Evolutionary conservation across 2,888 invertebrate species (phyloP), one percentile per base, ranked within the genome.

Genomic region (Magallana nippona): DNA sequence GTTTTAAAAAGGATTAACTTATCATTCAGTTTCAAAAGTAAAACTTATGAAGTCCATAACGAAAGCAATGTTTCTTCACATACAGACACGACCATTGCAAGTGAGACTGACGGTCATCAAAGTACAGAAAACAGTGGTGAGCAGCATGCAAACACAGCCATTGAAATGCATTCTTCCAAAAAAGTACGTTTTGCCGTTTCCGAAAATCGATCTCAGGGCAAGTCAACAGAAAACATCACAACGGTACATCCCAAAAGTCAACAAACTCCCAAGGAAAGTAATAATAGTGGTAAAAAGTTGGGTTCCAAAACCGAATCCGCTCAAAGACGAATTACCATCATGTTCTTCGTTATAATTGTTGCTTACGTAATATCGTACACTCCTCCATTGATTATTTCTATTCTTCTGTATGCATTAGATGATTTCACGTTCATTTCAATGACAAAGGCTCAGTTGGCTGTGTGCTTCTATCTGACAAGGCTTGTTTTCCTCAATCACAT

Each of bases 251-350:
- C 8, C 3, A 8, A 44, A 5, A 3, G 44, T 44, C 44, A 44
- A 44, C 44, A 44, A 0, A 44, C 8, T 44, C 44, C 44, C 5
- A 8, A 44, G 8, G 8, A 44, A 44, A 5, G 44, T 44, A 44
- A 8, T 44, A 44, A 44, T 44, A 44, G 44, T 19, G 13, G 44
- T 19, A 27, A 13, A 10, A 32, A 44, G 27, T 27, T 11, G 15
- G 27, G 44, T 32, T 22, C 27, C 2, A 27, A 44, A 78, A 19
- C 27, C 10, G 78, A 27, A 17, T 15, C 44, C 19, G 78, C 44
- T n/a, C 27, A 78, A 78, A 78, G 78, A 78, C 19, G 78, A 32
- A 78, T 78, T 10, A 78, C 78, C 1, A 78, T 78, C 32, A 78
- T 78, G 78, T 78, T 78, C 44, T 78, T 78, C 32, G 78, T 78